Evolutionary conservation across 2,113 vertebrate genomes (phyloP), one percentile per base, ranked within the genome.

Genomic region (Apodemus sylvaticus): DNA sequence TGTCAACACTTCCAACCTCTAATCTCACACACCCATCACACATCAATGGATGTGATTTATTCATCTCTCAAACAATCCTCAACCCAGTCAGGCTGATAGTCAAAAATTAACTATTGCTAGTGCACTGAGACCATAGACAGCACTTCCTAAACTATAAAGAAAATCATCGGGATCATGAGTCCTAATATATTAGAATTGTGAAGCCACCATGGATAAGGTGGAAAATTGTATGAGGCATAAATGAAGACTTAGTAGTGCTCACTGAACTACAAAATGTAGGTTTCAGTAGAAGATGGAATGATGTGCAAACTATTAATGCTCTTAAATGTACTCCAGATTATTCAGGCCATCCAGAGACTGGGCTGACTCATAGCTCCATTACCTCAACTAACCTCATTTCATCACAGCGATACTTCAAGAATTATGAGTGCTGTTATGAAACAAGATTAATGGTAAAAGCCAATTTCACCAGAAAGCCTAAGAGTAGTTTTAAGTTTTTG

Each of bases 401-500:
- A 83, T n/a, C 36, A 7, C 79, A 90, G 42, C 36, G 39, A 94
- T 87, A 76, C 74, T 95, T 93, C 70, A 92, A 29, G 31, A n/a
- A 83, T 93, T 96, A 90, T 94, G 88, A 77, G 42, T 86, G 11
- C 22, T 94, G 48, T 64, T 86, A 90, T 78, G 90, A 24, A 94
- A 93, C 68, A 95, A 95, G 85, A 90, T 93, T 94, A 92, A 94
- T 97, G 92, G 78, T 85, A 88, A 96, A 12, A 51, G 88, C 31
- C 91, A 96, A 90, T 92, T 83, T 94, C 42, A 91, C 77, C 53
- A 55, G 53, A 55, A 55, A 14, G 11, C 14, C 53, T 55, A 95
- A 97, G 94, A 95, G 96, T 94, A 96, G 85, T 86, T 94, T 93
- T 73, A 90, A 94, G 3, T 53, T 62, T 83, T 96, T 95, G 93